phyloP scores from a whole-genome alignment of 2,797 vertebrate species.

The Poeciliopsis presidionis region DNA sequence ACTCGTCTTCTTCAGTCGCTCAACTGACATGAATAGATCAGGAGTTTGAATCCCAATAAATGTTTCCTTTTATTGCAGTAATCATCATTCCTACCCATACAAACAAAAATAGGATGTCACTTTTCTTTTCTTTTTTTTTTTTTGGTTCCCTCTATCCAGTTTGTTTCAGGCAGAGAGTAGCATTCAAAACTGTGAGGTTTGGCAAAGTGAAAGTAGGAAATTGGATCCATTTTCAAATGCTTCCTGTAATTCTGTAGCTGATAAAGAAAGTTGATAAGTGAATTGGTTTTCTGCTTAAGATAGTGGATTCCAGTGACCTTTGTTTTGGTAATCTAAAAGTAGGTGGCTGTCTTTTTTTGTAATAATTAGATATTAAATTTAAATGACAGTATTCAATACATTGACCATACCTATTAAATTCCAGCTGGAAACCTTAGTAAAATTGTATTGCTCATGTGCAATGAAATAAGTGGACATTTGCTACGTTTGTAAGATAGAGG shows the following conservation, averaged over 20 bases:
- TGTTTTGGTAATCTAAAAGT: slow-evolving; percentile 41
- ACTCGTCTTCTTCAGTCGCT: slow-evolving; percentile 53
- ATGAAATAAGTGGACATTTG: background rate
- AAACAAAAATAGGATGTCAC: slow-evolving; percentile 65
- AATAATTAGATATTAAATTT: slow-evolving; percentile 8
- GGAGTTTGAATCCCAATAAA: slow-evolving; percentile 70
- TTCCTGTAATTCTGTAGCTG: slow-evolving; percentile 67
- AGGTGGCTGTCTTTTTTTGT: background rate
- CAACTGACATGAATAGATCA: slow-evolving; percentile 70
- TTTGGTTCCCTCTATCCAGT: slow-evolving; percentile 27
- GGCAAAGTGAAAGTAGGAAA: slow-evolving; percentile 54
- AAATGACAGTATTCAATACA: slow-evolving; percentile 14
- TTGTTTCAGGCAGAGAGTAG: slow-evolving; percentile 40
- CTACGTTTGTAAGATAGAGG: background rate
- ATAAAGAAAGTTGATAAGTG: slow-evolving; percentile 73
- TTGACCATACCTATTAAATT: background rate
- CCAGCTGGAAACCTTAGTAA: background rate
- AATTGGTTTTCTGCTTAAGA: slow-evolving; percentile 62
- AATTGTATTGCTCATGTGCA: background rate
- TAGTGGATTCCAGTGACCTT: slow-evolving; percentile 27
- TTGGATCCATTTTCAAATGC: slow-evolving; percentile 70
- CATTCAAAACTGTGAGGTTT: slow-evolving; percentile 56
- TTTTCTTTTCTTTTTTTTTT: slow-evolving; percentile 18
- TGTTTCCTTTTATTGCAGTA: slow-evolving; percentile 58
- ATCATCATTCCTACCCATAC: slow-evolving; percentile 70